Evolutionary conservation across 2,113 vertebrate genomes (phyloP).

Genomic region (Lagopus muta): DNA sequence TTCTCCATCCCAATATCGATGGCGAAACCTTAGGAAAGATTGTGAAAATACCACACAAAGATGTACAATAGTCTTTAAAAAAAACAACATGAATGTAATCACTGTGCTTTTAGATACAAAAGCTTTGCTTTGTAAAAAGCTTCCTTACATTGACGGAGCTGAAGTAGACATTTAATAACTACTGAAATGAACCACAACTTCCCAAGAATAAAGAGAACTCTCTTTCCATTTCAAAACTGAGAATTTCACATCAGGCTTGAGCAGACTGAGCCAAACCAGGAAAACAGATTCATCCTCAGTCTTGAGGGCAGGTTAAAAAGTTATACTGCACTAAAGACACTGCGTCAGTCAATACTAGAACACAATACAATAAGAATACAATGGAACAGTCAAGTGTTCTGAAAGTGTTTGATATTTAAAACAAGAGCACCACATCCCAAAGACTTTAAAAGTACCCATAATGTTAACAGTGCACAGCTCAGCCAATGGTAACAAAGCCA

Average conservation of each 20-base stretch:
- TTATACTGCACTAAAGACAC: not conserved
- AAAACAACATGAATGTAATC: not conserved
- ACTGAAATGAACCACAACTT: not conserved
- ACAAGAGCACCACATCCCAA: not conserved
- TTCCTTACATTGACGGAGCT: not conserved
- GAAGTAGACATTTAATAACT: not conserved
- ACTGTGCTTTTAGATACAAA: not conserved
- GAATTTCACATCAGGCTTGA: not conserved
- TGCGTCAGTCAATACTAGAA: not conserved
- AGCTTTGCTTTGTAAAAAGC: not conserved
- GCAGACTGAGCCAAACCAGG: slow-evolving; percentile 2
- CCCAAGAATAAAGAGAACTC: not conserved
- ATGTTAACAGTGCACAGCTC: not conserved
- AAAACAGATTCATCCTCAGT: slow-evolving; percentile 16
- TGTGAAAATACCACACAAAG: not conserved
- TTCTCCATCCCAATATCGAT: not conserved
- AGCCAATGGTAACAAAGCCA: not conserved
- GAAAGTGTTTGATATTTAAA: not conserved
- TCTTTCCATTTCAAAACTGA: not conserved
- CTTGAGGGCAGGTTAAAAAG: not conserved
- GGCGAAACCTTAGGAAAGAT: not conserved
- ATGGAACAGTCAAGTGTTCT: not conserved
- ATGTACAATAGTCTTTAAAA: not conserved
- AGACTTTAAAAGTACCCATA: not conserved
- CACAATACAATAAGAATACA: too few species aligned